phyloP scores from a whole-genome alignment of 2,113 vertebrate genomes.

The Ariopsis seemanni region DNA sequence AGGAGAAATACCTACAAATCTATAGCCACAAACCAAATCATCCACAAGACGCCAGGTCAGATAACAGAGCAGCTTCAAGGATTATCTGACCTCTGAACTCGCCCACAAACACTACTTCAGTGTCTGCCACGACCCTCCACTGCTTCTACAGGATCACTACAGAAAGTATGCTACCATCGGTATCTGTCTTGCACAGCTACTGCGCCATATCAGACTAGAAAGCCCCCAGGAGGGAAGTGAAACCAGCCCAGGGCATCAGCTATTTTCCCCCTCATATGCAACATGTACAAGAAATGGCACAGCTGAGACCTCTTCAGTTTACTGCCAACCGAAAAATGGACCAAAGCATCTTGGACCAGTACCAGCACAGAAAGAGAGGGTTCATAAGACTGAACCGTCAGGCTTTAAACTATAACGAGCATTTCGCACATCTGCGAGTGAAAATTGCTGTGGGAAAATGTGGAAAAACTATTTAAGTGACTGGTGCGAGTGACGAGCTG shows the following conservation, averaged over 20 bases:
- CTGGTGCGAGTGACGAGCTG: background rate
- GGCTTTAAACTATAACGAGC: background rate
- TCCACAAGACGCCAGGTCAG: background rate
- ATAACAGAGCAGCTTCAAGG: background rate
- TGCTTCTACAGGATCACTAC: background rate
- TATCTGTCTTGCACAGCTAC: background rate
- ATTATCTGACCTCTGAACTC: background rate
- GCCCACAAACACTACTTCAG: background rate
- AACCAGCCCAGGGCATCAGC: background rate
- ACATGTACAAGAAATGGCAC: constrained; percentile 14
- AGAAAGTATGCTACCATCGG: background rate
- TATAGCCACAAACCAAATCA: background rate
- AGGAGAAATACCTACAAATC: background rate
- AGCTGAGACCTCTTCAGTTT: constrained; percentile 32
- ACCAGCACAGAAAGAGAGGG: background rate
- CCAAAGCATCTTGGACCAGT: background rate
- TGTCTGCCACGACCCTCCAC: background rate
- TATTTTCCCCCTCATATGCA: background rate
- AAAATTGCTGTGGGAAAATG: background rate
- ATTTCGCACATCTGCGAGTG: constrained; percentile 2
- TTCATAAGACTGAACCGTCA: background rate
- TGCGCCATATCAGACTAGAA: background rate
- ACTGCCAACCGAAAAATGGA: constrained; percentile 2
- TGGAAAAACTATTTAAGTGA: background rate
- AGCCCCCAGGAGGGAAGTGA: background rate